Percentiles rank a stretch among this genome's conserved stretches.
Conservation (phyloP, 2,113 vertebrate species). For the Sorex araneus region DNA sequence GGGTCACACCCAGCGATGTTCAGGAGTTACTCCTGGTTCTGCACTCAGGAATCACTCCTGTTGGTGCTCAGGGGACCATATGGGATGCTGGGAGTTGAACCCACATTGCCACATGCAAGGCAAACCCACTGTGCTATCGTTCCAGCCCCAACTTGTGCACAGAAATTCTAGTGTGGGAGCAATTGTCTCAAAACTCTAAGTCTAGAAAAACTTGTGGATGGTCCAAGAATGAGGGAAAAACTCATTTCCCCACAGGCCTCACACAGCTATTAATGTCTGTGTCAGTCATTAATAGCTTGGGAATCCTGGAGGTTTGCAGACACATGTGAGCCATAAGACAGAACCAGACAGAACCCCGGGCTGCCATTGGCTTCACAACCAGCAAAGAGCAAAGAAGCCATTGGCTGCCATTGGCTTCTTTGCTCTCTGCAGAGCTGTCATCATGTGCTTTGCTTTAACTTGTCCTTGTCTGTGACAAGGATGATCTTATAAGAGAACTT, state of each 20-base stretch:
- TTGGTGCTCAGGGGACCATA: no score
- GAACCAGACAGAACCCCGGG: neutral
- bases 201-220: neutral
- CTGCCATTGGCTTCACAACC: neutral
- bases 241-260: neutral
- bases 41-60: no score
- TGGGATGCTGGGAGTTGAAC: no score
- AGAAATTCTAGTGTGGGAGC: neutral
- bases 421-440: neutral
- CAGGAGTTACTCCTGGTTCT: no score
- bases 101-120: no score
- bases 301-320: neutral
- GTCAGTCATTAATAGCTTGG: no score
- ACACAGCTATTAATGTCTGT: no score
- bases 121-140: no score
- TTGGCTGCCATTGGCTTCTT: neutral
- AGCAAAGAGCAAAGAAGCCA: no score
- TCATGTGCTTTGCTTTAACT: neutral
- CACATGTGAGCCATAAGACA: neutral
- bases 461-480: constrained; percentile 2
- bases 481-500: neutral
- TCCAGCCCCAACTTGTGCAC: no score
- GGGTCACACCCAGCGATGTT: no score
- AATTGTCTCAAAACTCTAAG: constrained; percentile 13
- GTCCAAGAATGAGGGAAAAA: neutral